Evolutionary conservation across 1,140 invertebrate species (phyloP), one percentile per base, ranked within the genome.

Genomic region (Triops cancriformis): DNA sequence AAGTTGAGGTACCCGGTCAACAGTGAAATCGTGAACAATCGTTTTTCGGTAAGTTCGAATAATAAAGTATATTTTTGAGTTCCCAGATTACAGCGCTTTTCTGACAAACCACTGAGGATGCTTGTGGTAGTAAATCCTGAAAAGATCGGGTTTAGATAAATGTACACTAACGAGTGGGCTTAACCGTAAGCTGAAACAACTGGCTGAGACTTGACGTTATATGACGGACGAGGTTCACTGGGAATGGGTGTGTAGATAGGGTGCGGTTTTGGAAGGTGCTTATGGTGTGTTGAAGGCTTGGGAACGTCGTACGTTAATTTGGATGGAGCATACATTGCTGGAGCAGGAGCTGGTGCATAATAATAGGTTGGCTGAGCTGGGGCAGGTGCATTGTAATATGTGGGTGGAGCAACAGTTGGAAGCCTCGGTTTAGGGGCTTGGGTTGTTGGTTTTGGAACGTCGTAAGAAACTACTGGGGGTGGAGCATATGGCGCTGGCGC

Each of bases 1-100:
- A 95, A 93, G 82, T 86, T 98, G 2, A 90, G 88, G 81, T 91
- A 91, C 85, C 91, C 96, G 0, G 93, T 98, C n/a, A 97, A 90
- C 82, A 90, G 94, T 81, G 90, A 93, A 73, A 84, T 92, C 37
- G 86, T 94, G 1, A 86, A 88, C 80, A 85, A 87, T 80, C 88
- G 90, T 81, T 89, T 89, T 78, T 82, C 88, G 84, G 92, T 94
- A 86, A 88, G 89, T 87, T 42, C 74, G 72, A 31, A 43, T 28
- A 72, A 31, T 6, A 26, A n/a, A n/a, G 26, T n/a, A 28, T 73
- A 28, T 73, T 73, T 77, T 12, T 28, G 28, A 72, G 37, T 77
- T 73, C 28, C n/a, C 26, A n/a, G 42, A 12, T 64, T 64, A 64
- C 51, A 64, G 18, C 23, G 51, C 51, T 64, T 64, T 1, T 64